Evolutionary conservation across 1,140 invertebrate genomes (phyloP).

Genomic region (Hetaerina americana): DNA sequence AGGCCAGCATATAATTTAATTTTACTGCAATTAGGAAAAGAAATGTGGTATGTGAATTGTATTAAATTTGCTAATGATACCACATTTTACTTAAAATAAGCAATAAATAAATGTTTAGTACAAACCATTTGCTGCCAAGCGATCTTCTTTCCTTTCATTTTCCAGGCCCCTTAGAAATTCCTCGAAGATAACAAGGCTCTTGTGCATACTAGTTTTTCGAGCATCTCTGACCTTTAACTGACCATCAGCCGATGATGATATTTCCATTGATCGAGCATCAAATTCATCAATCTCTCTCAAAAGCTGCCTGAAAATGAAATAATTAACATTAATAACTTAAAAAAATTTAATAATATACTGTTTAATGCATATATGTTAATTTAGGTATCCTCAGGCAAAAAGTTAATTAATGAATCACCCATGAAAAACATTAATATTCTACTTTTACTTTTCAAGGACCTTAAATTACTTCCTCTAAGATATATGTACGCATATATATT

Average conservation of each 20-base stretch:
- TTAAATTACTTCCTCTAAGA: too few species aligned
- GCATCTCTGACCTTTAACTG: conserved; percentile 7
- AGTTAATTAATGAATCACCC: too few species aligned
- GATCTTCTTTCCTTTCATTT: neutral
- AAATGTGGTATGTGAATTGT: too few species aligned
- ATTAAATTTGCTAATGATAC: too few species aligned
- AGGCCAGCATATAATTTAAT: too few species aligned
- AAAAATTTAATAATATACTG: conserved; percentile 9
- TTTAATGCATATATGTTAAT: conserved; percentile 6
- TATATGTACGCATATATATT: too few species aligned
- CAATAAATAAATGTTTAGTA: neutral
- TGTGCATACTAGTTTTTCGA: conserved; percentile 59
- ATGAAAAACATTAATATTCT: too few species aligned
- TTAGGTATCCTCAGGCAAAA: too few species aligned
- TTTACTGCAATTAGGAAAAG: too few species aligned
- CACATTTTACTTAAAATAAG: neutral
- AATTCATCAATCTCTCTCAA: conserved; percentile 52
- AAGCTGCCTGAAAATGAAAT: conserved; percentile 32
- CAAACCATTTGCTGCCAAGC: neutral
- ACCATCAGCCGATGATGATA: conserved; percentile 26
- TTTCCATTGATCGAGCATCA: conserved; percentile 40
- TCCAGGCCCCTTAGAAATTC: conserved; percentile 41
- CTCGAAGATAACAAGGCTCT: conserved; percentile 51
- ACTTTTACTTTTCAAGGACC: too few species aligned
- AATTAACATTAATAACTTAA: too few species aligned